These are phyloP conservation scores for Malurus splendens DNA, from an alignment of 2,797 vertebrate genomes.

Conservation along the genomic window DNA sequence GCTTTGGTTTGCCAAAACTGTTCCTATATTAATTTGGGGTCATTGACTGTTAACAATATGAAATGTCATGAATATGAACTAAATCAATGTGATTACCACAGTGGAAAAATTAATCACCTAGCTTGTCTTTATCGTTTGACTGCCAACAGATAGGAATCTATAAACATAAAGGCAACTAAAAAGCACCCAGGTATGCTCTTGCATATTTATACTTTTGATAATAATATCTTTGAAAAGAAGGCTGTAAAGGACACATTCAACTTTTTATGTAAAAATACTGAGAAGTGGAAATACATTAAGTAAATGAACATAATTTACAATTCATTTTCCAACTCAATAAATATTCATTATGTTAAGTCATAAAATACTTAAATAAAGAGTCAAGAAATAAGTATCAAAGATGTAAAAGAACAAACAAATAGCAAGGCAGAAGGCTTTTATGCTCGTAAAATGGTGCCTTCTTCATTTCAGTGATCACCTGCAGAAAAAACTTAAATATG, in stretches of 20 bases:
- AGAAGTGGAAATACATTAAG: background rate
- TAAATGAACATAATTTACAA: background rate
- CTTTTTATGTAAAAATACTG: background rate
- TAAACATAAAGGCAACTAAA: constrained; percentile 32
- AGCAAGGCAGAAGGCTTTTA: background rate
- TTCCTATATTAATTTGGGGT: constrained; percentile 44
- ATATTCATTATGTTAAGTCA: background rate
- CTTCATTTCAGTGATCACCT: background rate
- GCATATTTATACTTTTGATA: constrained; percentile 26
- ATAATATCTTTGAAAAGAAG: background rate
- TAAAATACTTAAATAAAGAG: background rate
- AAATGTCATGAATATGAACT: constrained; percentile 53
- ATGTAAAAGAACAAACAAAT: background rate
- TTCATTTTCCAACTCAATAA: background rate
- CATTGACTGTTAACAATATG: constrained; percentile 47
- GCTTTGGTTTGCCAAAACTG: constrained; percentile 32
- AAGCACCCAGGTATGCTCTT: constrained; percentile 5
- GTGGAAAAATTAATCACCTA: constrained; percentile 56
- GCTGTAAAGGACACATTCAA: background rate
- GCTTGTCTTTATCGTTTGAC: constrained; percentile 50
- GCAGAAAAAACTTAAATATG: background rate
- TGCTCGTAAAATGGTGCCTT: background rate
- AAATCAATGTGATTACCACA: constrained; percentile 55
- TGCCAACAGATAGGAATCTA: constrained; percentile 44
- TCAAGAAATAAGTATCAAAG: background rate